Evolutionary conservation across 2,888 invertebrate species (phyloP).

Genomic region (Pyrocoelia pectoralis): DNA sequence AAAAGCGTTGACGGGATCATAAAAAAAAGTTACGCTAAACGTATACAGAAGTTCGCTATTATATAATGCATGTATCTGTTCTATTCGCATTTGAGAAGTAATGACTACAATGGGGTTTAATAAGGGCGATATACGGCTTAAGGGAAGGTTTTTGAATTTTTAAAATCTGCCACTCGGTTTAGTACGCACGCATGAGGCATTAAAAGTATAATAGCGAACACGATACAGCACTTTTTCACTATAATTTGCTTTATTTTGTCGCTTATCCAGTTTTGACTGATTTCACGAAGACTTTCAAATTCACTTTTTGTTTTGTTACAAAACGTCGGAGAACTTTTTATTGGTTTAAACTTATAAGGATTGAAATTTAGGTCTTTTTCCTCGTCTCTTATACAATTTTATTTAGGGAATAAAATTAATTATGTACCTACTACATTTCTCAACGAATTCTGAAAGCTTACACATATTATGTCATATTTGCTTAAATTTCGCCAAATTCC

Average conservation of each 20-base stretch:
- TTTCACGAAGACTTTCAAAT: slow-evolving; percentile 14
- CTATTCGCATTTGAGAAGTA: slow-evolving; percentile 23
- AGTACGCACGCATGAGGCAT: slow-evolving; percentile 35
- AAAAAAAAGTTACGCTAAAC: slow-evolving; percentile 7
- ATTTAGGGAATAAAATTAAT: no score
- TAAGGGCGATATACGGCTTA: slow-evolving; percentile 32
- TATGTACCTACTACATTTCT: no score
- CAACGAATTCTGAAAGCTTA: no score
- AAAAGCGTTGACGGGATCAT: slow-evolving; percentile 18
- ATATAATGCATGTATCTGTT: slow-evolving; percentile 13
- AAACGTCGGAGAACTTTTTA: slow-evolving; percentile 12
- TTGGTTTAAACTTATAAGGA: neutral
- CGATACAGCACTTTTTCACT: slow-evolving; percentile 45
- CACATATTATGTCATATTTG: no score
- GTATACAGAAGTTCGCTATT: neutral
- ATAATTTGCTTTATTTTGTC: slow-evolving; percentile 43
- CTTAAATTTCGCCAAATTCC: no score
- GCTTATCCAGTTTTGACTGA: slow-evolving; percentile 27
- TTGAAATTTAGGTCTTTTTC: neutral
- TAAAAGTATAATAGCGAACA: slow-evolving; percentile 40
- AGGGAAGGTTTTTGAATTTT: slow-evolving; percentile 34
- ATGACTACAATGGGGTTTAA: slow-evolving; percentile 25
- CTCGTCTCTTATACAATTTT: neutral
- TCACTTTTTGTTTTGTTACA: slow-evolving; percentile 12
- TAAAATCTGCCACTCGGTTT: slow-evolving; percentile 34